Base-by-base conservation (phyloP, 2,113 vertebrate genomes). In the Python bivittatus region DNA sequence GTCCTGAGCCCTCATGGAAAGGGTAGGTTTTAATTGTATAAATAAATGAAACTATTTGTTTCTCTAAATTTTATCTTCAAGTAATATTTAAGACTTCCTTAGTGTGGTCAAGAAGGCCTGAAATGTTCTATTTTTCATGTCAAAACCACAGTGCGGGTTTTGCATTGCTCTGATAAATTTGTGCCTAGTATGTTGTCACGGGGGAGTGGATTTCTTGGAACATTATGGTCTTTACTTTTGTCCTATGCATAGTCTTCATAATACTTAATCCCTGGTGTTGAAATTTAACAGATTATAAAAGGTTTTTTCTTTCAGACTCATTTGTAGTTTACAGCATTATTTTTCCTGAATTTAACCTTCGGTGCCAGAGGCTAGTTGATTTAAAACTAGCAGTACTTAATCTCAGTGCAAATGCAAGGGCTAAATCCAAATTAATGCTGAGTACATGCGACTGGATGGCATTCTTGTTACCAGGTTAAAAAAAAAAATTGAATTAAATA, bases 241-340 rank as follows among this genome's bases (percentile, higher is more conserved):
- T 6, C 17, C 0, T 89, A 0, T 20, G 0, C 27, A 0, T 88
- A 61, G 4, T 5, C 57, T 92, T 52, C 1, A 0, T 79, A 38
- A 25, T 61, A 4, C 52, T 48, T 84, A 29, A n/a, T 29, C 5
- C 9, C 88, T 84, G 94, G n/a, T 95, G 42, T 15, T 89, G 52
- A 1, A 89, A 87, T 88, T 90, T 53, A n/a, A 15, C 54, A 92
- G 13, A 54, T 61, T 6, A 56, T 92, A 52, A 29, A 12, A 53
- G 93, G 38, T 89, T 94, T 93, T 95, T 91, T 58, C 6, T 48
- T 84, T 96, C 91, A 88, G 64, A 85, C 0, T 2, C 22, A 92
- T 94, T 8, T 93, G 53, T 1, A 72, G 94, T 95, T 96, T 87
- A 11, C 88, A 53, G 44, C 27, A 86, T 86, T 86, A 38, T 87